These are phyloP conservation scores for Centropyge bicolor DNA, from an alignment of 2,797 vertebrate genomes.

Conservation along the genomic window DNA sequence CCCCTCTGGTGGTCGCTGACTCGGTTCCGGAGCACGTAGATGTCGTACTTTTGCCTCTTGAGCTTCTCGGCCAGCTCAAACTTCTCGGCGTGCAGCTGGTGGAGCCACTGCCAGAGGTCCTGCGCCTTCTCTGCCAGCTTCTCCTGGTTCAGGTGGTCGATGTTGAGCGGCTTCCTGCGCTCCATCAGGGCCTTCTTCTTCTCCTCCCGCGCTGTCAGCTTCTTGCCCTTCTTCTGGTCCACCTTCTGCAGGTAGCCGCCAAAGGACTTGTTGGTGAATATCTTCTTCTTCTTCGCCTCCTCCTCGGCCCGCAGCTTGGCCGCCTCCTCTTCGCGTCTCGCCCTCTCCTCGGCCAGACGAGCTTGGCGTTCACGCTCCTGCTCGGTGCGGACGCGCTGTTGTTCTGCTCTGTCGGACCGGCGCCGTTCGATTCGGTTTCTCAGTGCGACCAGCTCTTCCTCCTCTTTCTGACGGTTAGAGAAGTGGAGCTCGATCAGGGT, in stretches of 20 bases:
- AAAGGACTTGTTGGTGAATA: constrained; percentile 86
- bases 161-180: constrained; percentile 85
- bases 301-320: constrained; percentile 84
- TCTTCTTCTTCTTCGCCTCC: constrained; percentile 87
- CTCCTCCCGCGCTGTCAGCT: constrained; percentile 86
- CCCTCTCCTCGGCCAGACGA: constrained; percentile 77
- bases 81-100: constrained; percentile 86
- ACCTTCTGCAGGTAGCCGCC: constrained; percentile 87
- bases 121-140: constrained; percentile 86
- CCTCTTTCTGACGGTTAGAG: constrained; percentile 86
- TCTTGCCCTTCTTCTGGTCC: constrained; percentile 88
- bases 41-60: constrained; percentile 88
- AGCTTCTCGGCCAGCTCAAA: constrained; percentile 85
- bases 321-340: constrained; percentile 84
- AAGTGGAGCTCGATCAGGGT: constrained; percentile 86
- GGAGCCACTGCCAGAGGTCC: constrained; percentile 85
- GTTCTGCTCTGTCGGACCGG: constrained; percentile 82
- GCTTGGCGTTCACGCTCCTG: constrained; percentile 81
- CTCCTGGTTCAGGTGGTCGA: constrained; percentile 87
- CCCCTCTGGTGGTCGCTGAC: constrained; percentile 87
- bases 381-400: constrained; percentile 82
- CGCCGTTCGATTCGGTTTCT: constrained; percentile 84
- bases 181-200: constrained; percentile 87
- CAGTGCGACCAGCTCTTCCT: constrained; percentile 85
- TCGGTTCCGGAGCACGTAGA: constrained; percentile 85